Evolutionary conservation across 2,113 vertebrate species (phyloP).

Genomic region (Labeo catla): DNA sequence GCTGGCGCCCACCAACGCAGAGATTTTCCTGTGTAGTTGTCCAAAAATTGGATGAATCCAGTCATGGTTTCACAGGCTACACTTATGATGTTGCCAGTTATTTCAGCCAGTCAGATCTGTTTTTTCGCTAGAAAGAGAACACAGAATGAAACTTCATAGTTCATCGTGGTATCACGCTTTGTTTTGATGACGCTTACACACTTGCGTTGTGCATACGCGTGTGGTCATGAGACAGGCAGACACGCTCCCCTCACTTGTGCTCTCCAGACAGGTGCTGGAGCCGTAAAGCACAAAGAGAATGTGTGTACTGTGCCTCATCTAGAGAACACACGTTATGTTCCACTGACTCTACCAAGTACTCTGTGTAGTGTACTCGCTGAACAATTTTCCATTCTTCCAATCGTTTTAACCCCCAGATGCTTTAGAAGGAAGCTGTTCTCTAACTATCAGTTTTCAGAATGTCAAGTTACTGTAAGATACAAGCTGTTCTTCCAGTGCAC

Average conservation of each 20-base stretch:
- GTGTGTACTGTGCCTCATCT: slow-evolving; percentile 28
- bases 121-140: not conserved
- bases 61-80: not conserved
- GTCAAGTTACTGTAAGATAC: not conserved
- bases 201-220: not conserved
- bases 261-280: slow-evolving; percentile 46
- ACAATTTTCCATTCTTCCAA: not conserved
- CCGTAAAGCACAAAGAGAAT: slow-evolving; percentile 45
- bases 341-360: not conserved
- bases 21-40: slow-evolving; percentile 13
- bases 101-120: slow-evolving; percentile 18
- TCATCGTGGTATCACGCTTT: not conserved
- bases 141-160: not conserved
- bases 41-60: not conserved
- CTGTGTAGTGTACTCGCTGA: not conserved
- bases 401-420: not conserved
- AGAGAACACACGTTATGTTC: slow-evolving; percentile 9
- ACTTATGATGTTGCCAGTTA: slow-evolving; percentile 13
- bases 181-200: not conserved
- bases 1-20: not conserved
- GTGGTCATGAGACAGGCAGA: slow-evolving; percentile 9
- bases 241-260: not conserved
- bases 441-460: not conserved
- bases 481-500: not conserved
- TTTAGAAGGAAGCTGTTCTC: not conserved